Conservation (phyloP, 2,888 invertebrate genomes). For the Trichogramma evanescens region DNA sequence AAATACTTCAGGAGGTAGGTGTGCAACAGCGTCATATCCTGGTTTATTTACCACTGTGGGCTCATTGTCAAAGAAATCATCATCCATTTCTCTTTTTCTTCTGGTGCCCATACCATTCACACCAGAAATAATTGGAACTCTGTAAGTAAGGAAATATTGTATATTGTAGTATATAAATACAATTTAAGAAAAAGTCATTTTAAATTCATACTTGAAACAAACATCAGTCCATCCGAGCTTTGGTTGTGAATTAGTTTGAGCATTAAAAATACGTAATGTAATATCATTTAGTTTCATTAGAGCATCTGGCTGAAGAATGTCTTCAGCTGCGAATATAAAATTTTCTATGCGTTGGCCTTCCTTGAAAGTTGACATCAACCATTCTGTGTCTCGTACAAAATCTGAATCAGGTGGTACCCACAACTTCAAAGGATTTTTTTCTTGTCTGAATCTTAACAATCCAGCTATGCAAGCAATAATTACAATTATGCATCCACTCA, state of each 20-base stretch:
- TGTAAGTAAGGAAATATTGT: constrained; percentile 22
- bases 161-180: constrained; percentile 10
- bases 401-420: constrained; percentile 71
- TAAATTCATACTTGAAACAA: constrained; percentile 50
- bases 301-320: constrained; percentile 60
- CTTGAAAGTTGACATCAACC: constrained; percentile 63
- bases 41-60: constrained; percentile 25
- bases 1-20: constrained; percentile 55
- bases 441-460: constrained; percentile 60
- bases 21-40: constrained; percentile 54
- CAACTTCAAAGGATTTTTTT: constrained; percentile 67
- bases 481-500: constrained; percentile 52
- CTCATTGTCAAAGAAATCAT: constrained; percentile 40
- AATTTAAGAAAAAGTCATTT: neutral
- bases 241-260: constrained; percentile 39
- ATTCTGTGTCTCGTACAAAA: constrained; percentile 63
- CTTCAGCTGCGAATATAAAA: constrained; percentile 58
- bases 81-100: constrained; percentile 27
- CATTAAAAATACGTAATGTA: constrained; percentile 48
- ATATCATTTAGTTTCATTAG: constrained; percentile 52
- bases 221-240: constrained; percentile 49
- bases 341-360: constrained; percentile 58
- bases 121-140: constrained; percentile 39
- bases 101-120: constrained; percentile 23
- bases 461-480: constrained; percentile 58